A percentile compares a stretch with the other conserved stretches of the same genome.
Conservation (phyloP, 1,140 invertebrate species). For the Drosophila bipectinata region DNA sequence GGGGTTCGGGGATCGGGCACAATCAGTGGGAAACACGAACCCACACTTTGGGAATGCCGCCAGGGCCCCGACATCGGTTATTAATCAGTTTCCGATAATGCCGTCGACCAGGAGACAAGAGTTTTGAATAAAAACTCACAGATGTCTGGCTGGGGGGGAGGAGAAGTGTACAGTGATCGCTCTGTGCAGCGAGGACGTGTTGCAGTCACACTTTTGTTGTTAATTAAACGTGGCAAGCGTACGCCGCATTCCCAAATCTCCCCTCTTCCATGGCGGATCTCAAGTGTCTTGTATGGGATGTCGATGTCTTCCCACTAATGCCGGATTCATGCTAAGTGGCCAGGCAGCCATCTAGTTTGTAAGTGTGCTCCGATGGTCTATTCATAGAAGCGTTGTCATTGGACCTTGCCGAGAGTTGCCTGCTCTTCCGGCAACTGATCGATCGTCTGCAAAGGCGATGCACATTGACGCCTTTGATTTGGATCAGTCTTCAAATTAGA, state of each 20-base stretch:
- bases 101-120: constrained; percentile 65
- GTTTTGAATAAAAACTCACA: constrained; percentile 70
- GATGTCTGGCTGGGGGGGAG: constrained; percentile 9
- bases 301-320: constrained; percentile 52
- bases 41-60: constrained; percentile 29
- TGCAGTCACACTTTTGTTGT: constrained; percentile 75
- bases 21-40: constrained; percentile 9
- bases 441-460: constrained; percentile 54
- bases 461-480: constrained; percentile 62
- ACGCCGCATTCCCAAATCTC: constrained; percentile 15
- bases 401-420: constrained; percentile 66
- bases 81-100: constrained; percentile 81
- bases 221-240: constrained; percentile 72
- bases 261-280: constrained; percentile 13
- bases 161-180: constrained; percentile 1
- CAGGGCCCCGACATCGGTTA: constrained; percentile 66
- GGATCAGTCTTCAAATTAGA: constrained; percentile 5
- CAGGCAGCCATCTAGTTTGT: constrained; percentile 34
- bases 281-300: constrained; percentile 39
- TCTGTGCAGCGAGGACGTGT: constrained; percentile 51
- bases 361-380: constrained; percentile 48
- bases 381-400: constrained; percentile 72
- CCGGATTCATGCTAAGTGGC: constrained; percentile 70
- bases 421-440: constrained; percentile 75
- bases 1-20: not conserved